Evolutionary conservation across 1,140 invertebrate species (phyloP).

Genomic region (Drosophila arawakana): DNA sequence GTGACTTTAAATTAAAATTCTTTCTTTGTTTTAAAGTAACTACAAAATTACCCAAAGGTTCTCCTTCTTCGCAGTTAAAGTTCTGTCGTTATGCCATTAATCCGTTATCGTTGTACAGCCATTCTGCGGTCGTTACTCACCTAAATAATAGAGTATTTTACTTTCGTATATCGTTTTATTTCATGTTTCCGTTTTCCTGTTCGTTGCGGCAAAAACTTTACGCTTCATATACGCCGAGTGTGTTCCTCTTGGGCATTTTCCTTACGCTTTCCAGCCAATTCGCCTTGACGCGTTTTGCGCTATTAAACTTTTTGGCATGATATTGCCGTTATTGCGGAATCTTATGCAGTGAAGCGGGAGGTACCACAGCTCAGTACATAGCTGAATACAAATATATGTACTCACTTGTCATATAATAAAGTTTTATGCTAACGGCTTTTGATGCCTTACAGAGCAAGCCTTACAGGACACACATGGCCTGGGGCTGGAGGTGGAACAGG

Average conservation of each 20-base stretch:
- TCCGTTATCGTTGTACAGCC: not conserved
- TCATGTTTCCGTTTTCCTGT: slow-evolving; percentile 28
- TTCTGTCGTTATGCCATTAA: not conserved
- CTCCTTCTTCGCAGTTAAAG: too few species aligned
- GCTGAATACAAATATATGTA: slow-evolving; percentile 62
- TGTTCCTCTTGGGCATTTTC: slow-evolving; percentile 34
- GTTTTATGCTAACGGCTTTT: slow-evolving; percentile 78
- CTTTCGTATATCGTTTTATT: slow-evolving; percentile 31
- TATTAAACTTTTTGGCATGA: slow-evolving; percentile 81
- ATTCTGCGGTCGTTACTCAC: not conserved
- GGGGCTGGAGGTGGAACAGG: not conserved
- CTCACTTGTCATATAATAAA: slow-evolving; percentile 82
- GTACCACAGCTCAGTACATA: slow-evolving; percentile 28
- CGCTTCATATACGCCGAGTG: slow-evolving; percentile 69
- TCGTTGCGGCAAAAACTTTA: slow-evolving; percentile 49
- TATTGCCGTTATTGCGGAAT: slow-evolving; percentile 70
- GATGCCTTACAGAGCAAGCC: slow-evolving; percentile 62
- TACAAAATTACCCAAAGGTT: too few species aligned
- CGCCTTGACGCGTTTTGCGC: slow-evolving; percentile 72
- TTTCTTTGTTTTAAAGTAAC: too few species aligned
- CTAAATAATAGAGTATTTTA: slow-evolving; percentile 22
- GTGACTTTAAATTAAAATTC: too few species aligned
- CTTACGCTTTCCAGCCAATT: slow-evolving; percentile 79
- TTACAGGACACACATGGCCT: slow-evolving; percentile 32
- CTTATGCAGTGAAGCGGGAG: slow-evolving; percentile 7